phyloP scores from a whole-genome alignment of 2,797 vertebrate genomes.

The Onychomys leucogaster region DNA sequence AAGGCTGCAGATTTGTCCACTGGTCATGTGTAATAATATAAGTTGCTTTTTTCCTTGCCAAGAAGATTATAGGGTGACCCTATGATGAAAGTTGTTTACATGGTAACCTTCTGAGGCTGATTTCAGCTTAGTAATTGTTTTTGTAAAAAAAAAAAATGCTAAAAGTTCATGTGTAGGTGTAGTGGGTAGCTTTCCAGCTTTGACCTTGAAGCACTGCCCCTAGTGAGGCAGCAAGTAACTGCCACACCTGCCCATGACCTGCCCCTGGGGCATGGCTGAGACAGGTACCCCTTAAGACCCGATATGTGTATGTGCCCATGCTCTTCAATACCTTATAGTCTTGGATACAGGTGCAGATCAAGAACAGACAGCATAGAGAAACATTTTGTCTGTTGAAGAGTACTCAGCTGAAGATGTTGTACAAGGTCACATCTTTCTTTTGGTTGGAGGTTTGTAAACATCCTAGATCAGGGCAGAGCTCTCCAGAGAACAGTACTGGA shows the following conservation, averaged over 20 bases:
- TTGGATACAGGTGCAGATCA: too few species aligned
- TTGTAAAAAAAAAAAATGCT: background rate
- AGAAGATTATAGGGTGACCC: rapidly evolving
- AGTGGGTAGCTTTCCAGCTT: too few species aligned
- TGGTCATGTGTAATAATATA: background rate
- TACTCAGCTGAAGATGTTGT: background rate
- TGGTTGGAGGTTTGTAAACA: background rate
- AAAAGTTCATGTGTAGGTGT: background rate
- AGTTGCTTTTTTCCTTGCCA: background rate
- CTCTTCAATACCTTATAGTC: too few species aligned
- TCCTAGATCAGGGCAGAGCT: too few species aligned
- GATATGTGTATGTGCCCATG: too few species aligned
- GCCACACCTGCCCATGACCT: too few species aligned
- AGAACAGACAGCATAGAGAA: background rate
- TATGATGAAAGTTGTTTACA: background rate
- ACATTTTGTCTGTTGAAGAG: background rate
- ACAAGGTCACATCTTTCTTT: background rate
- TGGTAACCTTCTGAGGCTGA: background rate
- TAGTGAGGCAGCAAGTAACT: too few species aligned
- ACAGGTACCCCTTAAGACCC: too few species aligned
- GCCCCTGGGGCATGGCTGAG: too few species aligned
- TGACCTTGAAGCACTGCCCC: too few species aligned
- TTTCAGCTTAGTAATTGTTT: background rate
- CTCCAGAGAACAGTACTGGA: too few species aligned
- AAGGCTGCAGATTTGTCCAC: background rate